Evolutionary conservation across 2,888 invertebrate genomes (phyloP), one percentile per base, ranked within the genome.

Genomic region (Abscondita cerata): DNA sequence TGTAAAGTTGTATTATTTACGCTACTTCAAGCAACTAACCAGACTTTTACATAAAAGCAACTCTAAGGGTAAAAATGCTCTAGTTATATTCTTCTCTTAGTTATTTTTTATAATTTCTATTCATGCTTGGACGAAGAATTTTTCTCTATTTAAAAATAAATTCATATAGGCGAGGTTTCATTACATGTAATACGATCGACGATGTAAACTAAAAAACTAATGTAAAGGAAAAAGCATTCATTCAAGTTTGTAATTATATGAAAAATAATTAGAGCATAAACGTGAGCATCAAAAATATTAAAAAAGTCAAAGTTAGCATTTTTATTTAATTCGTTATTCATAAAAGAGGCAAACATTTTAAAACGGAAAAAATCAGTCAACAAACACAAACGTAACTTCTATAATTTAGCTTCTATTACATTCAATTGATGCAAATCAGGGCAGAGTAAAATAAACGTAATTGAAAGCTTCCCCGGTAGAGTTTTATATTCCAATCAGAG

Each of bases 401-500:
- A 64, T 71, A 73, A 73, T 71, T 72, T 70, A 67, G 65, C 70
- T 70, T 71, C 71, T 68, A 71, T 73, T 72, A 72, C 65, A 61
- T 57, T 56, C 69, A 73, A 73, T 73, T 72, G 72, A 74, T 70
- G 70, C 67, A 69, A 70, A 71, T 70, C 72, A 71, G 71, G 64
- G 65, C 68, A 65, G 65, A 68, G 68, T 66, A 66, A 72, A 73
- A 73, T 75, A 73, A 75, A 72, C 74, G 72, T 72, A 72, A 75
- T 76, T 74, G 73, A 74, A 72, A 72, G 72, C 70, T 72, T 72
- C 72, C 68, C 70, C 71, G 65, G 68, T 68, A 64, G 66, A 64
- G 68, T 65, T 70, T 70, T 68, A 68, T 64, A 69, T 74, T 73
- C 75, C 75, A 77, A 76, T 76, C 77, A 76, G 72, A 69, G 71